A percentile compares a stretch with the other conserved stretches of the same genome.
Evolutionary conservation across 2,888 invertebrate genomes (phyloP).

Genomic region (Sarcophaga rosellei): DNA sequence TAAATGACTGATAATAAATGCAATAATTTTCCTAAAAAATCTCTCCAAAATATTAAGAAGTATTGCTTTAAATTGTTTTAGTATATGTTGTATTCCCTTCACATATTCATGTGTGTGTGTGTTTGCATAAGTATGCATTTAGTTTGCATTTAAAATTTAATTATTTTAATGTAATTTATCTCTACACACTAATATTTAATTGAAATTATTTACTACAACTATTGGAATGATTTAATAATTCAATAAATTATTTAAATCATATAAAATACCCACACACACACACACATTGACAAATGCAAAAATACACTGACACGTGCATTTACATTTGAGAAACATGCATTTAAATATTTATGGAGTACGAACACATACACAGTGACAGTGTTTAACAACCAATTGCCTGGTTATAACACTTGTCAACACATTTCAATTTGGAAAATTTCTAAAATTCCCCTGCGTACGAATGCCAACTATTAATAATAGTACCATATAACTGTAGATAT

Average conservation of each 20-base stretch:
- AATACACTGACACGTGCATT: neutral
- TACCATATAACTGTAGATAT: neutral
- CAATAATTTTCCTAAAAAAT: neutral
- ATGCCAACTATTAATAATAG: neutral
- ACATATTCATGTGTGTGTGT: neutral
- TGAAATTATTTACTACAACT: conserved; percentile 25
- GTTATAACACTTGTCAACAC: conserved; percentile 61
- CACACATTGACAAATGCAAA: neutral
- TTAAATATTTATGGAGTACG: conserved; percentile 31
- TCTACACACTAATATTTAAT: conserved; percentile 7
- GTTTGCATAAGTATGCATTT: neutral
- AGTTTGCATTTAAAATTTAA: conserved; percentile 27
- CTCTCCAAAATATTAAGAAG: neutral
- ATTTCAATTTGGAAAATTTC: conserved; percentile 55
- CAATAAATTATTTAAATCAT: conserved; percentile 60
- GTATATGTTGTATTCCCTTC: neutral
- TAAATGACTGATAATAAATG: neutral
- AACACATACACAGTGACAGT: conserved; percentile 8
- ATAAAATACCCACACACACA: neutral
- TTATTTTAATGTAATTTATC: conserved; percentile 41
- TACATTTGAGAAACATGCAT: conserved; percentile 21
- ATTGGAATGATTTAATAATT: conserved; percentile 55
- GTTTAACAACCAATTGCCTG: conserved; percentile 43
- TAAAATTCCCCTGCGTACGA: conserved; percentile 46
- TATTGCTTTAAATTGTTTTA: neutral